Conservation (phyloP, 1,140 invertebrate species). For the Bombus picipes region DNA sequence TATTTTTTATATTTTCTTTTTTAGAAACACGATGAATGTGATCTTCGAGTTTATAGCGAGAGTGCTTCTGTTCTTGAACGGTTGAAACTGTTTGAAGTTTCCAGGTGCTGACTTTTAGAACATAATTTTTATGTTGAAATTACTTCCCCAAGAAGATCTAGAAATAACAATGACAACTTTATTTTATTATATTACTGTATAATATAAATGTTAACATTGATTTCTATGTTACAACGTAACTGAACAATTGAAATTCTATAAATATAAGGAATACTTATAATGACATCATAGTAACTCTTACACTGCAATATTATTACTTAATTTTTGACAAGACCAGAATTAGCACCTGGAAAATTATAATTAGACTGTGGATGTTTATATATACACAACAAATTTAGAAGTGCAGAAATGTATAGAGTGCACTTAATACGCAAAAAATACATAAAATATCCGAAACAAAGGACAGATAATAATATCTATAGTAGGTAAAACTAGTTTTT, state of each 20-base stretch:
- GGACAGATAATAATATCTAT: not conserved
- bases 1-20: constrained; percentile 33
- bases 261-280: too few relatives aligned
- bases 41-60: not conserved
- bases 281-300: not conserved
- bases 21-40: not conserved
- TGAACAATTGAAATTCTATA: not conserved
- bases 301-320: not conserved
- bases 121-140: not conserved
- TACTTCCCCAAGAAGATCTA: not conserved
- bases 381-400: not conserved
- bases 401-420: not conserved
- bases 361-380: not conserved
- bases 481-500: not conserved
- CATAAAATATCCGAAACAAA: not conserved
- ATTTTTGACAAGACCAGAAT: not conserved
- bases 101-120: not conserved
- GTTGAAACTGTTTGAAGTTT: constrained; percentile 3
- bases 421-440: not conserved
- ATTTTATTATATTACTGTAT: not conserved
- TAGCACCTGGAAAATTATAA: not conserved
- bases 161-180: not conserved
- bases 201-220: not conserved
- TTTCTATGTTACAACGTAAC: not conserved
- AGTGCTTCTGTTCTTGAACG: not conserved